phyloP scores from a whole-genome alignment of 2,797 vertebrate genomes.

The Chaetodon trifasciatus region DNA sequence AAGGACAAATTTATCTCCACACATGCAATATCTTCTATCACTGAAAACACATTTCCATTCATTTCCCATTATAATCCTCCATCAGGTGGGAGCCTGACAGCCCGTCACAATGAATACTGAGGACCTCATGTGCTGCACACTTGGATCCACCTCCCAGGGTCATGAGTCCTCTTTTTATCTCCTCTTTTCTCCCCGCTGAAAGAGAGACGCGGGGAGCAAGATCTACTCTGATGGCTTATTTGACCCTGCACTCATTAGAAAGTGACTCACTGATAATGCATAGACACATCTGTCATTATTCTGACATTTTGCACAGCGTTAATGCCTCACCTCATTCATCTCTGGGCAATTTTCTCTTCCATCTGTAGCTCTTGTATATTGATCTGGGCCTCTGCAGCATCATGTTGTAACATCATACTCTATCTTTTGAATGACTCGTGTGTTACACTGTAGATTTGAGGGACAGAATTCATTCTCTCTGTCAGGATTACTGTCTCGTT shows the following conservation, averaged over 20 bases:
- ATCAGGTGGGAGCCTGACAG: background rate
- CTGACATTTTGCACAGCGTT: slow-evolving; percentile 38
- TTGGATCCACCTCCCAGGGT: slow-evolving; percentile 2
- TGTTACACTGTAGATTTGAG: background rate
- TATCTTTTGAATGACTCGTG: slow-evolving; percentile 21
- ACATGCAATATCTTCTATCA: background rate
- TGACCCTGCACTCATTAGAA: slow-evolving; percentile 45
- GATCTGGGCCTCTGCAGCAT: slow-evolving; percentile 42
- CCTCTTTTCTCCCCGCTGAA: slow-evolving; percentile 1
- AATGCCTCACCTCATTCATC: slow-evolving; percentile 32
- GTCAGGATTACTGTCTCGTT: background rate
- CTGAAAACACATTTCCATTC: background rate
- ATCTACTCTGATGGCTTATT: slow-evolving; percentile 28
- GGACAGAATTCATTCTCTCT: background rate
- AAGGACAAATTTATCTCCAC: background rate
- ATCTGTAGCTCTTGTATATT: slow-evolving; percentile 41
- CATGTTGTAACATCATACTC: slow-evolving; percentile 41
- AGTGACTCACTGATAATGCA: slow-evolving; percentile 47
- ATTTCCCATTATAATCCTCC: background rate
- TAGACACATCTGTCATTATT: slow-evolving; percentile 40
- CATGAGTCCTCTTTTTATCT: background rate
- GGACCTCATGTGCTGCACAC: background rate
- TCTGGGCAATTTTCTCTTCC: slow-evolving; percentile 29
- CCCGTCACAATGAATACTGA: background rate
- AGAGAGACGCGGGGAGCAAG: background rate